Evolutionary conservation across 2,113 vertebrate genomes (phyloP), one percentile per base, ranked within the genome.

Genomic region (Xiphophorus hellerii): DNA sequence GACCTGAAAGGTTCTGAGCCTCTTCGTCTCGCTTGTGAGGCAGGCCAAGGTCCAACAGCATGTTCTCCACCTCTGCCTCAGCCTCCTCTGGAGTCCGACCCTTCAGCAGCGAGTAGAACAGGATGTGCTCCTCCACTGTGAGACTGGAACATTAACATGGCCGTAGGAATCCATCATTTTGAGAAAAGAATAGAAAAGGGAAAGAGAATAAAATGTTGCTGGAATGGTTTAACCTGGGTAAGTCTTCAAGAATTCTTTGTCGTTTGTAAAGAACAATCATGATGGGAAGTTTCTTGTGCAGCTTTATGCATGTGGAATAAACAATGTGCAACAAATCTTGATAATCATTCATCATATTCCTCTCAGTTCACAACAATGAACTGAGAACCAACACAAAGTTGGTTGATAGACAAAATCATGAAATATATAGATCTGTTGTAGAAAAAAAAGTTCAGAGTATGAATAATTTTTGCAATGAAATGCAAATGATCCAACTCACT

Each of bases 1-100:
- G 31, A 98, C 98, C 98, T 90, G 98, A 99, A 29, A 99, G 95
- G 66, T 97, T 96, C 84, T 97, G 97, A 48, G 95, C 95, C 82
- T 97, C 95, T 25, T 98, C 97, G 1, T 95, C 93, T 84, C 96
- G 95, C 88, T 98, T 98, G 90, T 98, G 95, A 33, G 94, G 91
- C 54, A 99, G 95, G 5, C 95, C 96, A 0, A 94, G 94, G 72
- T 99, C 96, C 88, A 95, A 90, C 69, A 99, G 75, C 96, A 98
- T 97, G 74, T 90, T 88, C 91, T 98, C 96, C 3, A 95, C 69
- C 89, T 98, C 97, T 85, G 86, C 86, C 69, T 94, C 88, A 15
- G 97, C 97, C 88, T 97, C 95, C 2, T 86, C 92, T 81, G 71
- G 91, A 7, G 95, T 93, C 42, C 92, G 95, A 29, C 97, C 97